Conservation (phyloP, 2,888 invertebrate genomes). For the Microplitis manilae region DNA sequence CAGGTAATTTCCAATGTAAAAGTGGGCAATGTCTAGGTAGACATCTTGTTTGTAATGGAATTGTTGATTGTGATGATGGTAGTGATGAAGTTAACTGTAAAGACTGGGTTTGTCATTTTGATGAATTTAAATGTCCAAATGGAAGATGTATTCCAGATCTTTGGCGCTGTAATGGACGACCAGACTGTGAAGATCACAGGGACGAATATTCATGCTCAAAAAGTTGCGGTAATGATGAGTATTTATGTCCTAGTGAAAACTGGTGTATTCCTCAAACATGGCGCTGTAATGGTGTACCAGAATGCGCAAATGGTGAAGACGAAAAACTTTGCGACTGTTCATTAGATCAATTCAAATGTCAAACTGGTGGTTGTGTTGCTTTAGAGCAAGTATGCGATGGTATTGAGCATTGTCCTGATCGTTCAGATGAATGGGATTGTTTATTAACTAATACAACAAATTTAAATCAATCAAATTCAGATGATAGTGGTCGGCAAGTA, state of each 20-base stretch:
- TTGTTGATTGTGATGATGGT: slow-evolving; percentile 76
- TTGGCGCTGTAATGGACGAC: slow-evolving; percentile 76
- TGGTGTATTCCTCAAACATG: slow-evolving; percentile 76
- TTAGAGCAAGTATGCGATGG: slow-evolving; percentile 75
- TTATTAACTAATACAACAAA: slow-evolving; percentile 55
- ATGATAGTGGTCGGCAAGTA: slow-evolving; percentile 47
- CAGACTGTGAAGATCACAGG: slow-evolving; percentile 74
- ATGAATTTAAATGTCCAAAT: slow-evolving; percentile 74
- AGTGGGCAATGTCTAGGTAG: slow-evolving; percentile 76
- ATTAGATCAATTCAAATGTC: slow-evolving; percentile 75
- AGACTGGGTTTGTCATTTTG: slow-evolving; percentile 73
- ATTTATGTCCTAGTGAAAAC: slow-evolving; percentile 75
- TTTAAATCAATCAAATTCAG: slow-evolving; percentile 50
- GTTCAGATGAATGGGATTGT: slow-evolving; percentile 78
- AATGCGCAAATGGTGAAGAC: slow-evolving; percentile 76
- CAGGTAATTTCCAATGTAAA: slow-evolving; percentile 76
- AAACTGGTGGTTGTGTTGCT: slow-evolving; percentile 76
- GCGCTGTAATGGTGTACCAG: slow-evolving; percentile 76
- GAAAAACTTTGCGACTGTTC: slow-evolving; percentile 76
- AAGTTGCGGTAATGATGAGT: slow-evolving; percentile 74
- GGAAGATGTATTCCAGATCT: slow-evolving; percentile 75
- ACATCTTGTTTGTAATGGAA: slow-evolving; percentile 77
- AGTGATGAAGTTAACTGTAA: slow-evolving; percentile 76
- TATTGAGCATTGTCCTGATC: slow-evolving; percentile 76
- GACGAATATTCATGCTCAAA: slow-evolving; percentile 75